Evolutionary conservation across 2,888 invertebrate species (phyloP), one percentile per base, ranked within the genome.

Genomic region (Cheilosia scutellata): DNA sequence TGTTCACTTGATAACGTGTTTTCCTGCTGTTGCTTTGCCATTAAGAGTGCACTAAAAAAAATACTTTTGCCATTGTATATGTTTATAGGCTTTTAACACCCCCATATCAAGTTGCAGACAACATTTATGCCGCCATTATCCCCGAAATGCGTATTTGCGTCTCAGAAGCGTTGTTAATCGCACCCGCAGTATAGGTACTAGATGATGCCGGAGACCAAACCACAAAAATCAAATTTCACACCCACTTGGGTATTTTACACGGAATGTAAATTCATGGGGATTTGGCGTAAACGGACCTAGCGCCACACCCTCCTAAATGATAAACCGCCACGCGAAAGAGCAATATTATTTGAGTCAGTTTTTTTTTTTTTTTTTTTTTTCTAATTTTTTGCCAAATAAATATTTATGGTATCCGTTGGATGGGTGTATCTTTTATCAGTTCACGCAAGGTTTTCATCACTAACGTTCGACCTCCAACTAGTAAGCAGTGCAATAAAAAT

Each of bases 31-130:
- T 47, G 37, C 33, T 44, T 20, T 31, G 11, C 37, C 31, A 58
- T 13, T 27, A 11, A 13, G n/a, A 58, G 25, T 37, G 58, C 58
- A 71, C 44, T 58, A 58, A 71, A 58, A 20, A 57, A 27, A 25
- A n/a, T n/a, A 16, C 44, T 16, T 60, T n/a, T 58, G 37, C 60
- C 27, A 5, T 47, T 58, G 13, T 40, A 44, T 58, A 58, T 37
- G 49, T 57, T 71, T 65, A 70, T 49, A 49, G 62, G 33, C 51
- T 20, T 9, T 65, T 51, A 65, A 42, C 77, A 70, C 79, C 65
- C 65, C 44, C 44, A 40, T 49, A 65, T 66, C 37, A 58, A 65
- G 33, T 60, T 58, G 13, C 44, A 72, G 20, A n/a, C 71, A 71
- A 51, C 65, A 66, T 72, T 58, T 51, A 65, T 51, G 49, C 49